A percentile compares a stretch with the other conserved stretches of the same genome.
Evolutionary conservation across 2,113 vertebrate species (phyloP).

Genomic region (Erythrolamprus reginae): DNA sequence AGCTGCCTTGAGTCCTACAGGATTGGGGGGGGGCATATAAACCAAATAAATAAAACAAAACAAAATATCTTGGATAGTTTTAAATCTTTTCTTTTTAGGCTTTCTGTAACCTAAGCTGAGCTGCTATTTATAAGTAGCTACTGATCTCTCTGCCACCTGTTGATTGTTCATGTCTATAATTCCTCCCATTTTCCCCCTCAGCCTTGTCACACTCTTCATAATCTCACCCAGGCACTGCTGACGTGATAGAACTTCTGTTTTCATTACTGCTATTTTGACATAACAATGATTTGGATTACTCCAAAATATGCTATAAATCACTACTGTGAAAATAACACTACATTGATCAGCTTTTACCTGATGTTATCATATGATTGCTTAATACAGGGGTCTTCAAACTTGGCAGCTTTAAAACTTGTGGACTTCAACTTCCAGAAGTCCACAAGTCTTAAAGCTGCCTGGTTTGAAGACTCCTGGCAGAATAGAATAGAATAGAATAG

Average conservation of each 20-base stretch:
- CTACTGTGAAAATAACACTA: neutral
- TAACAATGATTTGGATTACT: neutral
- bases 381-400: neutral
- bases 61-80: neutral
- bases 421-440: too few relatives aligned
- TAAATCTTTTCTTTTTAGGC: neutral
- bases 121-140: neutral
- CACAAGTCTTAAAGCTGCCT: too few relatives aligned
- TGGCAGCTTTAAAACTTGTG: too few relatives aligned
- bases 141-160: neutral
- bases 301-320: neutral
- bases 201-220: neutral
- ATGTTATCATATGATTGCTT: neutral
- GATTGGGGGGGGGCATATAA: too few relatives aligned
- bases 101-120: neutral
- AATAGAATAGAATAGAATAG: too few relatives aligned
- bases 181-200: neutral
- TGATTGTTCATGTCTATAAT: neutral
- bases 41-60: too few relatives aligned
- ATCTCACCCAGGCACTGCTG: neutral
- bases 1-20: too few relatives aligned
- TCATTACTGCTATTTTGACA: neutral
- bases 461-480: too few relatives aligned
- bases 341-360: neutral
- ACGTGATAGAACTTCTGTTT: neutral